Percentiles rank a stretch among this genome's conserved stretches.
Conservation (phyloP, 1,140 invertebrate genomes). For the Colletes latitarsis region DNA sequence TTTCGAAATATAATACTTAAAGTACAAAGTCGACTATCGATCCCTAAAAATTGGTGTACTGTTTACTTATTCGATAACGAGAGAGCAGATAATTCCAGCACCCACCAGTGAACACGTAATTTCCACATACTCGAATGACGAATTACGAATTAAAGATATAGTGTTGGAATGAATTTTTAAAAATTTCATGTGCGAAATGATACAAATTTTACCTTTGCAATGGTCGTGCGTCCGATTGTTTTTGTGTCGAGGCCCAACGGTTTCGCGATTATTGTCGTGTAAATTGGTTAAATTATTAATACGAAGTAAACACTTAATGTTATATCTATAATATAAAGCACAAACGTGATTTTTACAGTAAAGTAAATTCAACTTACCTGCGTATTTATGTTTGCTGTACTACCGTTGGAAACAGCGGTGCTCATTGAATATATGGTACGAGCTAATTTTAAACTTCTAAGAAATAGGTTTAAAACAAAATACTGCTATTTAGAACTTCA, state of each 20-base stretch:
- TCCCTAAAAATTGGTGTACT: not conserved
- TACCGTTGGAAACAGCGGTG: not conserved
- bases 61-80: not conserved
- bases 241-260: not conserved
- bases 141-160: not conserved
- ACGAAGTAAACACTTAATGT: not conserved
- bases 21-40: not conserved
- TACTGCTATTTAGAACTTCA: not conserved
- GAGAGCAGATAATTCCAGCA: not conserved
- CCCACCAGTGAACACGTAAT: too few relatives aligned
- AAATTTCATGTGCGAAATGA: too few relatives aligned
- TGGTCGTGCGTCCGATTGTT: too few relatives aligned
- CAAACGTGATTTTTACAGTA: not conserved
- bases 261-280: not conserved
- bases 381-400: not conserved
- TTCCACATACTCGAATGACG: not conserved
- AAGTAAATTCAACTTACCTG: not conserved
- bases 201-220: too few relatives aligned
- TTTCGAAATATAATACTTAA: too few relatives aligned
- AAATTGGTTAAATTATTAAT: not conserved
- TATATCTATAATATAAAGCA: not conserved
- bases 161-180: too few relatives aligned
- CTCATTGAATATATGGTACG: slow-evolving; percentile 9
- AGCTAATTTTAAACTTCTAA: slow-evolving; percentile 8
- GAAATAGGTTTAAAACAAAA: not conserved